Conservation (phyloP, 2,797 vertebrate genomes). For the Paramormyrops hopkinsi region DNA sequence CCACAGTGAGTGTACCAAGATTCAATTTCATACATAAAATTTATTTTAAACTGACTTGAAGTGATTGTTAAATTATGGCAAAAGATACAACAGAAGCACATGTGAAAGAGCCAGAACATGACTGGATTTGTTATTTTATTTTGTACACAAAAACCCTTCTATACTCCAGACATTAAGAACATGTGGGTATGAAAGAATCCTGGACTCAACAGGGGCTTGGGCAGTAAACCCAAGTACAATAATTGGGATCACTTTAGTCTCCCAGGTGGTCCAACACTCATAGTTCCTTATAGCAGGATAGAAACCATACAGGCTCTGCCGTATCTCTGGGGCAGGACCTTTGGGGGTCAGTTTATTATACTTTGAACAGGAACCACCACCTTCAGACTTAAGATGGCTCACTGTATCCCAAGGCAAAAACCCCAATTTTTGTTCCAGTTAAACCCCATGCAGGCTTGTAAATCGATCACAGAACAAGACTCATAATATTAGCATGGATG, state of each 20-base stretch:
- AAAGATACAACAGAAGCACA: not conserved
- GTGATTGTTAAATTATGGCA: not conserved
- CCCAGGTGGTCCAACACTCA: not conserved
- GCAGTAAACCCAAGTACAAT: not conserved
- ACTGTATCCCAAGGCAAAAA: not conserved
- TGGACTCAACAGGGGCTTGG: not conserved
- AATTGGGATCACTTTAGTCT: not conserved
- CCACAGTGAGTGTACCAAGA: not conserved
- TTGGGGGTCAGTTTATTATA: not conserved
- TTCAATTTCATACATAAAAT: not conserved
- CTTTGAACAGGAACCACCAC: not conserved
- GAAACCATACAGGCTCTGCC: not conserved
- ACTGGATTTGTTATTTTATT: not conserved
- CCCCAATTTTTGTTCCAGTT: conserved; percentile 5
- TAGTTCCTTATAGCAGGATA: not conserved
- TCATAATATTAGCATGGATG: not conserved
- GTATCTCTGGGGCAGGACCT: not conserved
- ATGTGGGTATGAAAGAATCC: not conserved
- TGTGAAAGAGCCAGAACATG: not conserved
- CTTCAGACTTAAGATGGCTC: conserved; percentile 8
- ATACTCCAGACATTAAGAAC: not conserved
- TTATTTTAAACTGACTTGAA: not conserved
- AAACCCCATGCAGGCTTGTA: not conserved
- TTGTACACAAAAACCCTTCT: not conserved
- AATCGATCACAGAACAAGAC: not conserved